A percentile compares a stretch with the other conserved stretches of the same genome.
These are phyloP conservation scores for Melanargia galathea DNA, from an alignment of 2,888 invertebrate genomes.

Conservation along the genomic window DNA sequence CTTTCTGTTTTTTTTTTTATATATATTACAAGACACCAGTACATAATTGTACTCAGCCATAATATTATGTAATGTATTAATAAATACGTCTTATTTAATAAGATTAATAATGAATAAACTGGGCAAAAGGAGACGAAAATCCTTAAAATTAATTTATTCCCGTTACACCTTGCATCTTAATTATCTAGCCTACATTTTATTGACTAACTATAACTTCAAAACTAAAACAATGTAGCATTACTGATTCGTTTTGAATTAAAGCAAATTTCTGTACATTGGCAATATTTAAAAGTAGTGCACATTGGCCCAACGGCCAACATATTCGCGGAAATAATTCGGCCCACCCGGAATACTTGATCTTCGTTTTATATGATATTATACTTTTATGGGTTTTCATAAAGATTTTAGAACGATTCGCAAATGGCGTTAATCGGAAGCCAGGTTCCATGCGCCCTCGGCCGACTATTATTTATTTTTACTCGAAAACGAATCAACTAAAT, in stretches of 20 bases:
- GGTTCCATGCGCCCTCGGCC: no score
- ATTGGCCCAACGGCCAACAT: not conserved
- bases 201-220: slow-evolving; percentile 1
- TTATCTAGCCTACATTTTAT: slow-evolving; percentile 9
- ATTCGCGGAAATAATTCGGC: no score
- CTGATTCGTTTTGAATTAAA: not conserved
- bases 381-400: no score
- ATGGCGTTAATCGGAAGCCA: no score
- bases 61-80: not conserved
- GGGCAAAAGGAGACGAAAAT: not conserved
- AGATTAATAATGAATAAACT: not conserved
- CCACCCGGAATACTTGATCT: no score
- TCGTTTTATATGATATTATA: no score
- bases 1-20: not conserved
- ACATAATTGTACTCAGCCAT: not conserved
- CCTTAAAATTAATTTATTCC: not conserved
- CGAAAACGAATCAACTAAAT: no score
- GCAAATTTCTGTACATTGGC: not conserved
- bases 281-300: not conserved
- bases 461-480: no score
- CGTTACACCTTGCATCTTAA: not conserved
- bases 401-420: no score
- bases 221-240: not conserved
- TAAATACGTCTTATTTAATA: not conserved
- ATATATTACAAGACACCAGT: not conserved